These are phyloP conservation scores for Vombatus ursinus DNA, from an alignment of 2,113 vertebrate species.

Conservation along the genomic window DNA sequence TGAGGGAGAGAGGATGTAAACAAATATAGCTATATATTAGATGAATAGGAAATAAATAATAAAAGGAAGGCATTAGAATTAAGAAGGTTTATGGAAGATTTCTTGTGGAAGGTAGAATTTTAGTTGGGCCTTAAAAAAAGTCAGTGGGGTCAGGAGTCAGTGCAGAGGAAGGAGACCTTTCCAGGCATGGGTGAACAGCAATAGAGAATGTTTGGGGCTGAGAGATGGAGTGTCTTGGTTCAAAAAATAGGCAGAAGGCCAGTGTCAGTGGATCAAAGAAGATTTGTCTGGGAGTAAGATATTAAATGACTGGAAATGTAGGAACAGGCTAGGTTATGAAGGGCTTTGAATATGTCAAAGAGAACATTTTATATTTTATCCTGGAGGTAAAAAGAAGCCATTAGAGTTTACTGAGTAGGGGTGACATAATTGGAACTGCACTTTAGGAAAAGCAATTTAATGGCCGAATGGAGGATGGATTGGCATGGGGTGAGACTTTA, in stretches of 20 bases:
- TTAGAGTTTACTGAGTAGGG: not conserved
- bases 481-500: not conserved
- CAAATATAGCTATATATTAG: not conserved
- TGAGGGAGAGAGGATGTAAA: not conserved
- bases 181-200: not conserved
- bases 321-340: not conserved
- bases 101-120: not conserved
- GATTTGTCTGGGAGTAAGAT: not conserved
- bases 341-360: not conserved
- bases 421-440: not conserved
- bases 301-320: not conserved
- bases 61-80: not conserved
- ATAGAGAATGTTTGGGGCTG: not conserved
- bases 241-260: not conserved
- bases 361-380: not conserved
- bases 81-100: not conserved
- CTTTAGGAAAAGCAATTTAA: not conserved
- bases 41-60: not conserved
- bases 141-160: not conserved
- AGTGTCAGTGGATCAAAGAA: not conserved
- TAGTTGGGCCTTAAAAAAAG: not conserved
- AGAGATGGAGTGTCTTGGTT: not conserved
- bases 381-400: not conserved
- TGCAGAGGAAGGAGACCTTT: not conserved
- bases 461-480: not conserved